Conservation (phyloP, 2,797 vertebrate genomes). For the Acrossocheilus fasciatus region DNA sequence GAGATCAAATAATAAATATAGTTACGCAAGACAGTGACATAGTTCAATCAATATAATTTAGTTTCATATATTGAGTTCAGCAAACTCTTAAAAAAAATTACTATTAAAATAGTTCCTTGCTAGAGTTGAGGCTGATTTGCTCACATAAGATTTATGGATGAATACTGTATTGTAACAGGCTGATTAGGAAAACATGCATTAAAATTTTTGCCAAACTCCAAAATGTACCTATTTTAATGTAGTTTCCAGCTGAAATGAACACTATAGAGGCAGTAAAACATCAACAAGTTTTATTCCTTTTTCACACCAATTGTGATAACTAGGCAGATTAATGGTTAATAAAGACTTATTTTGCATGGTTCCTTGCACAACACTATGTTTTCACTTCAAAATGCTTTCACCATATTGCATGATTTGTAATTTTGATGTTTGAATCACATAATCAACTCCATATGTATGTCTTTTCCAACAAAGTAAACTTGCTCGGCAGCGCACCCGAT, state of each 20-base stretch:
- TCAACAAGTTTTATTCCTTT: neutral
- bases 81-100: neutral
- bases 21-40: neutral
- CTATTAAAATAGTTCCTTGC: neutral
- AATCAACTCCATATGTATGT: neutral
- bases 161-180: neutral
- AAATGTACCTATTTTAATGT: neutral
- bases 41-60: neutral
- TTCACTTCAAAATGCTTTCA: neutral
- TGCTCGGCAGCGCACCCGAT: neutral
- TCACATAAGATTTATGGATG: neutral
- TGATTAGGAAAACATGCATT: neutral
- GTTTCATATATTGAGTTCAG: neutral
- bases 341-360: neutral
- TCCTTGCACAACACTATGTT: neutral
- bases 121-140: neutral
- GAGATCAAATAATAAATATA: conserved; percentile 15
- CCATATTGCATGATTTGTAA: neutral
- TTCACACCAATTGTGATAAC: neutral
- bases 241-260: neutral
- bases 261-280: neutral
- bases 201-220: neutral
- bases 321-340: neutral
- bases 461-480: neutral
- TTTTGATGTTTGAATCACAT: neutral